These are phyloP conservation scores for Anthoscopus minutus DNA, from an alignment of 2,113 vertebrate genomes.

Conservation along the genomic window DNA sequence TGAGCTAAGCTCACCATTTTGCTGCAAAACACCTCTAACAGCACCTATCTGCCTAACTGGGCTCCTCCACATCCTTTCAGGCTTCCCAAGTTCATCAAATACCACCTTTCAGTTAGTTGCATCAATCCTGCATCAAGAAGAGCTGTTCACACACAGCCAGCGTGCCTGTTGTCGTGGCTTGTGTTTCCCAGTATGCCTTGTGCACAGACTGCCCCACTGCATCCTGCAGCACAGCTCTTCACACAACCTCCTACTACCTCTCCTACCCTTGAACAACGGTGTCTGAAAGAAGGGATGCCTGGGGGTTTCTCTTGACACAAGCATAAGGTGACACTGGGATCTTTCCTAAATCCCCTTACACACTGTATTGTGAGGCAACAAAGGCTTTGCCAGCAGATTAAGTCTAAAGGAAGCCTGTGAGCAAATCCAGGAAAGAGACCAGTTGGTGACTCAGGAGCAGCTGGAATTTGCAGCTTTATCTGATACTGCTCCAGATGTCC, in stretches of 20 bases:
- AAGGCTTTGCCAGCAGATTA: not conserved
- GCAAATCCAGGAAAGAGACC: not conserved
- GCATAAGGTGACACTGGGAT: fast-evolving
- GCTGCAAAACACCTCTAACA: not conserved
- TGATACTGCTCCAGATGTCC: not conserved
- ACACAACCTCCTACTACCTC: not conserved
- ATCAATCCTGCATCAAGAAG: not conserved
- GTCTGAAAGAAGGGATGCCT: not conserved
- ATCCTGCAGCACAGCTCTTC: not conserved
- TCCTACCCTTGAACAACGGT: not conserved
- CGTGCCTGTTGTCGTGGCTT: not conserved
- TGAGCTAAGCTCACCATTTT: not conserved
- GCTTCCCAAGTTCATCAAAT: not conserved
- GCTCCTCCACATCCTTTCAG: not conserved
- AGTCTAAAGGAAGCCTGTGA: not conserved
- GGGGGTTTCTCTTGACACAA: not conserved
- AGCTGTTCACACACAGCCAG: not conserved
- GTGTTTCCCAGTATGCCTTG: fast-evolving
- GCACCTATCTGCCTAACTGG: not conserved
- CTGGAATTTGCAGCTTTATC: not conserved
- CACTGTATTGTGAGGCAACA: fast-evolving
- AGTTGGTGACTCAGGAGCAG: not conserved
- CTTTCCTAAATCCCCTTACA: not conserved
- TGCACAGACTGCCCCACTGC: not conserved
- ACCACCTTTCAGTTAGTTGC: not conserved